These are phyloP conservation scores for Mormyrus iriodes DNA, from an alignment of 2,113 vertebrate species.

Conservation along the genomic window DNA sequence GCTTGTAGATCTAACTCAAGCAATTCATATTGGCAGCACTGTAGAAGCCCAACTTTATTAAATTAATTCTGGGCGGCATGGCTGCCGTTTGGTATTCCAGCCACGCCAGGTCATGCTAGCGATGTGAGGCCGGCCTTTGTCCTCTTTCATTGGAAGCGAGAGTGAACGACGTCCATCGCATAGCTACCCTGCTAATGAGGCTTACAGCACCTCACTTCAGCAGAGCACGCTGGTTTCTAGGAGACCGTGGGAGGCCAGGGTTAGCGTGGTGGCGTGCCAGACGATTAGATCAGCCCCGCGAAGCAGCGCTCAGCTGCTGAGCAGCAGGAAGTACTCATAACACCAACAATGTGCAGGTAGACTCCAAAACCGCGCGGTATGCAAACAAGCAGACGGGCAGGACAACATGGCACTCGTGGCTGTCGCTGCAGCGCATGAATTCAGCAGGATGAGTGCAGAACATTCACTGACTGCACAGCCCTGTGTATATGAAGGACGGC, in stretches of 20 bases:
- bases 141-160: not conserved
- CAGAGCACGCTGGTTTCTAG: not conserved
- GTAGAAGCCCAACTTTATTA: too few relatives aligned
- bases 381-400: too few relatives aligned
- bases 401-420: too few relatives aligned
- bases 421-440: too few relatives aligned
- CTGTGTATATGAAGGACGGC: not conserved
- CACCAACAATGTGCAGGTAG: not conserved
- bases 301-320: not conserved
- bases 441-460: not conserved
- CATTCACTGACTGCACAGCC: not conserved
- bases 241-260: not conserved
- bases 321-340: not conserved
- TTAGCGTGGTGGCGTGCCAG: not conserved
- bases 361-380: not conserved
- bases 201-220: not conserved
- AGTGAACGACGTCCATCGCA: not conserved
- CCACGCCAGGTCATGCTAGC: not conserved
- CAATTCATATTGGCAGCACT: too few relatives aligned
- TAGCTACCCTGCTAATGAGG: slow-evolving; percentile 3
- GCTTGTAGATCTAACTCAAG: too few relatives aligned
- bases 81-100: not conserved
- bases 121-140: not conserved
- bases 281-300: not conserved
- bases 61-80: not conserved